Evolutionary conservation across 2,113 vertebrate genomes (phyloP).

Genomic region (Platysteira castanea): DNA sequence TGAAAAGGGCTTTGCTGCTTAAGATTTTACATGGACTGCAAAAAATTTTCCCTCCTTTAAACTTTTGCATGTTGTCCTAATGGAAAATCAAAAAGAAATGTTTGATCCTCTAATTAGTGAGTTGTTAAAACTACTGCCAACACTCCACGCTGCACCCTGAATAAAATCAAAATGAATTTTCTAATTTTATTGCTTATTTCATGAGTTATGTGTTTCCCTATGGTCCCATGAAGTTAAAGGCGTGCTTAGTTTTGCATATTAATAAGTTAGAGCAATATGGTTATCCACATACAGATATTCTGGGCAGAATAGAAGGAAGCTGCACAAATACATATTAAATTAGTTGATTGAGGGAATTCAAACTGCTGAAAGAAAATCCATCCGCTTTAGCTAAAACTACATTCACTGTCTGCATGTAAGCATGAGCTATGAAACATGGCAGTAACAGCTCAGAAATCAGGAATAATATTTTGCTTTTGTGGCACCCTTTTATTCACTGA

Average conservation of each 20-base stretch:
- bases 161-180: background rate
- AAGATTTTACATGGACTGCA: background rate
- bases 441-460: background rate
- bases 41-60: background rate
- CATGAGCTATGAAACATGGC: background rate
- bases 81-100: background rate
- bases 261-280: background rate
- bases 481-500: background rate
- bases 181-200: background rate
- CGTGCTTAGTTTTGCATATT: background rate
- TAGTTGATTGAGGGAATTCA: background rate
- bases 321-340: background rate
- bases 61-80: background rate
- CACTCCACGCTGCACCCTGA: background rate
- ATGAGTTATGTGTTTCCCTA: background rate
- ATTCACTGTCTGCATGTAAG: background rate
- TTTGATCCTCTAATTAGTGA: background rate
- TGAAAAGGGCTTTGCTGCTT: background rate
- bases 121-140: background rate
- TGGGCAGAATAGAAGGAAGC: background rate
- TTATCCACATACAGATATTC: background rate
- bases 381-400: background rate
- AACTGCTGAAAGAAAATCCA: background rate
- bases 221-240: background rate
- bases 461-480: background rate